Evolutionary conservation across 2,888 invertebrate species (phyloP).

Genomic region (Matsumyia berberina): DNA sequence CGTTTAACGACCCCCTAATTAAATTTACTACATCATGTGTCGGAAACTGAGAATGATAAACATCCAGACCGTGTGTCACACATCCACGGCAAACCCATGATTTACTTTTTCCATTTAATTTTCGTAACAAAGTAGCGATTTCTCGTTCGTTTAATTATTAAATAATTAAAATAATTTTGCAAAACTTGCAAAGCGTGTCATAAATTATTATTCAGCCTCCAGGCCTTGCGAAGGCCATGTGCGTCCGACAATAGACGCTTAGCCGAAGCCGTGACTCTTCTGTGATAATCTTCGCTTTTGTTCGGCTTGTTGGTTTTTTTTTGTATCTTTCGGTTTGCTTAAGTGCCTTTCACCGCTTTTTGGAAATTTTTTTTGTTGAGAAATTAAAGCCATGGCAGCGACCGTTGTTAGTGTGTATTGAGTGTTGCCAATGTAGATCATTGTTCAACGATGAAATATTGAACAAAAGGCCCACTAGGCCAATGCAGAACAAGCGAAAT

Average conservation of each 20-base stretch:
- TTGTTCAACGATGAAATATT: constrained; percentile 2
- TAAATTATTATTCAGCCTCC: constrained; percentile 38
- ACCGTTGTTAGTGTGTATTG: not conserved
- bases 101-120: constrained; percentile 14
- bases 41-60: constrained; percentile 3
- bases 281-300: constrained; percentile 1
- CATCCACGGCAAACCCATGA: not conserved
- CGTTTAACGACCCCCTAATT: constrained; percentile 54
- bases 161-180: constrained; percentile 30
- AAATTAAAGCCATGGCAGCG: constrained; percentile 10
- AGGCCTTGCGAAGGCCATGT: constrained; percentile 9
- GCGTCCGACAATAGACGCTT: constrained; percentile 22
- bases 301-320: constrained; percentile 1
- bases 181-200: constrained; percentile 24
- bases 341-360: constrained; percentile 1
- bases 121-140: constrained; percentile 25
- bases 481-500: constrained; percentile 3
- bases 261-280: constrained; percentile 23
- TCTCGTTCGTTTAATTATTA: constrained; percentile 7
- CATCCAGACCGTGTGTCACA: not conserved
- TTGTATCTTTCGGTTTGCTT: not conserved
- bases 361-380: not conserved
- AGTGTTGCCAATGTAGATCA: constrained; percentile 36
- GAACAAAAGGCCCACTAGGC: not conserved
- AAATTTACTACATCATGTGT: constrained; percentile 26